Percentiles rank a stretch among this genome's conserved stretches.
phyloP scores from a whole-genome alignment of 1,140 invertebrate genomes.

The Lethrus apterus region DNA sequence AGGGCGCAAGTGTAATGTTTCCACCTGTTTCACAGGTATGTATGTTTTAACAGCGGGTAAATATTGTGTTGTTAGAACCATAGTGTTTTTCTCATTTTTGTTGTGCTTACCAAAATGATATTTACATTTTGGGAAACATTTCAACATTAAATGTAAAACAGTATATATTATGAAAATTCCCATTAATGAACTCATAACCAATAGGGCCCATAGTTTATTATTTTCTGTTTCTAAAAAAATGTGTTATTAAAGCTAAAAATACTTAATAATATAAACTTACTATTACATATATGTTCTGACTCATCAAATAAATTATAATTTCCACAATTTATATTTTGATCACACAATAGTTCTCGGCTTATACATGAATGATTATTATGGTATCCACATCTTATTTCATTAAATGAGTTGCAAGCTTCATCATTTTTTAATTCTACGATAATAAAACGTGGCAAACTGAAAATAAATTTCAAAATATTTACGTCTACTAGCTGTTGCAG shows the following conservation, averaged over 20 bases:
- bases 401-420: not conserved
- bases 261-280: too few relatives aligned
- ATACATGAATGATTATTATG: not conserved
- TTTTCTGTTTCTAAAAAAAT: not conserved
- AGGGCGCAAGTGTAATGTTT: constrained; percentile 1
- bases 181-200: not conserved
- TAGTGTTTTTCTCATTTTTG: constrained; percentile 3
- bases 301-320: not conserved
- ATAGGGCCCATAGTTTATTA: too few relatives aligned
- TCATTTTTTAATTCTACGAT: not conserved
- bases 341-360: constrained; percentile 1
- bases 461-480: not conserved
- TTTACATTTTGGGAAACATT: constrained; percentile 2
- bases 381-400: not conserved
- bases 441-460: not conserved
- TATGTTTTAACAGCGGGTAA: constrained; percentile 1
- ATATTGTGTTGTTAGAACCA: constrained; percentile 5
- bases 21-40: not conserved
- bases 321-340: constrained; percentile 5
- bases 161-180: not conserved
- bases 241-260: not conserved
- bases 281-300: not conserved
- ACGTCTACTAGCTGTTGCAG: constrained; percentile 9
- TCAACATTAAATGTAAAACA: not conserved
- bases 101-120: not conserved